A percentile compares a stretch with the other conserved stretches of the same genome.
Conservation (phyloP, 2,797 vertebrate species). For the Acrocephalus scirpaceus region DNA sequence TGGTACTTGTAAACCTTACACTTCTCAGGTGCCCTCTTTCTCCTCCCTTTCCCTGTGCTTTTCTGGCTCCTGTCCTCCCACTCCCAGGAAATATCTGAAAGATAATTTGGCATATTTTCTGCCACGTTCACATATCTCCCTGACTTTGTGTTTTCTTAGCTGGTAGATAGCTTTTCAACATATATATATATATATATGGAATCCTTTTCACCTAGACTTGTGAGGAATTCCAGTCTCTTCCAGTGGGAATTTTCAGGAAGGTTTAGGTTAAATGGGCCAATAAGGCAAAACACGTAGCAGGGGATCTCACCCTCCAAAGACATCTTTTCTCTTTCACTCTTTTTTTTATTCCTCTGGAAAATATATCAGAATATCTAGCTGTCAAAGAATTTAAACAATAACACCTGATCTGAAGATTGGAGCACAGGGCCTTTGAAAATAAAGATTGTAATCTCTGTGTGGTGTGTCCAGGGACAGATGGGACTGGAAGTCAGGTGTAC, state of each 20-base stretch:
- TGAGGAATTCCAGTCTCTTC: slow-evolving; percentile 68
- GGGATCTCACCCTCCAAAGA: slow-evolving; percentile 42
- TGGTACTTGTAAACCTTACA: not conserved
- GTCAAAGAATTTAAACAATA: slow-evolving; percentile 60
- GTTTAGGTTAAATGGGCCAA: slow-evolving; percentile 71
- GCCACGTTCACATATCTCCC: slow-evolving; percentile 52
- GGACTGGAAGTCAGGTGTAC: not conserved
- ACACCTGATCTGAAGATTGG: slow-evolving; percentile 8
- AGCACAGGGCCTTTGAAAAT: not conserved
- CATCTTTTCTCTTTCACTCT: not conserved
- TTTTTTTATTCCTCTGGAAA: not conserved
- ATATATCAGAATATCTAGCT: slow-evolving; percentile 40
- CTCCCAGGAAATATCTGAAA: slow-evolving; percentile 61
- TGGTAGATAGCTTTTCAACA: slow-evolving; percentile 63
- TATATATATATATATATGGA: not conserved
- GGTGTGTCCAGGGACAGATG: not conserved
- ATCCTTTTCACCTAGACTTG: slow-evolving; percentile 64
- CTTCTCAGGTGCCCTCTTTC: not conserved
- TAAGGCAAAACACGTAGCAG: slow-evolving; percentile 51
- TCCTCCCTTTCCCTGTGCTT: not conserved
- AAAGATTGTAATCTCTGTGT: not conserved
- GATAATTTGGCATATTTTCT: slow-evolving; percentile 65
- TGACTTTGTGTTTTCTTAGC: slow-evolving; percentile 69
- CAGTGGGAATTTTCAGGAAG: slow-evolving; percentile 73
- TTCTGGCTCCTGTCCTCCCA: slow-evolving; percentile 44